A percentile compares a stretch with the other conserved stretches of the same genome.
These are phyloP conservation scores for Ellobium chinense DNA, from an alignment of 2,888 invertebrate species.

Conservation along the genomic window DNA sequence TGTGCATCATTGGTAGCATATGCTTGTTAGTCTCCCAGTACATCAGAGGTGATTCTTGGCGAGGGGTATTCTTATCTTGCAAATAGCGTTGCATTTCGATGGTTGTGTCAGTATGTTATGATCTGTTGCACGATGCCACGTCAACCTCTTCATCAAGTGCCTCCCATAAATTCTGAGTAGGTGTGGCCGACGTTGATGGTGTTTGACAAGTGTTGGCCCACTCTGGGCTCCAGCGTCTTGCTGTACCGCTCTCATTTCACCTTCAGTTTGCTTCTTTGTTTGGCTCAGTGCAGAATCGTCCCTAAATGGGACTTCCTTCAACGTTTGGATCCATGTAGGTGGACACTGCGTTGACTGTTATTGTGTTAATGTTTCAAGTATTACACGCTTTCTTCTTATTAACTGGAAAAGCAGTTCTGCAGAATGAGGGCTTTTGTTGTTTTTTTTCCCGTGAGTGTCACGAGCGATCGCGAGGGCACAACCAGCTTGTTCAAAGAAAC, in stretches of 20 bases:
- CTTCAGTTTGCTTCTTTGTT: background rate
- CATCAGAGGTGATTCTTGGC: background rate
- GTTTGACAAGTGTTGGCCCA: no score
- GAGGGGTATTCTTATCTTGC: background rate
- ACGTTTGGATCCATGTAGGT: slow-evolving; percentile 1
- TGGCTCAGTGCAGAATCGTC: background rate
- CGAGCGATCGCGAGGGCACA: background rate
- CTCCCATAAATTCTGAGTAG: background rate
- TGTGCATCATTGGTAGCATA: background rate
- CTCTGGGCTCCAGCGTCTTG: background rate
- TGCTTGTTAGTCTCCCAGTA: background rate
- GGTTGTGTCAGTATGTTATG: background rate
- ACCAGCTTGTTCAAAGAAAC: background rate
- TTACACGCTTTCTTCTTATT: background rate
- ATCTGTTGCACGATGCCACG: background rate
- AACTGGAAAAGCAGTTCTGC: background rate
- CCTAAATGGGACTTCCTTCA: background rate
- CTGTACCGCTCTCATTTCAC: background rate
- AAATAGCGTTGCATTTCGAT: slow-evolving; percentile 1
- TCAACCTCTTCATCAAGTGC: slow-evolving; percentile 3
- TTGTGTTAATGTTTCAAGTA: background rate
- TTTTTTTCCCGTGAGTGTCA: background rate
- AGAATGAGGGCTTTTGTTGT: background rate
- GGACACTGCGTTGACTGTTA: background rate
- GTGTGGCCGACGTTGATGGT: background rate